These are phyloP conservation scores for Aspiorhynchus laticeps DNA, from an alignment of 2,113 vertebrate species.

Conservation along the genomic window DNA sequence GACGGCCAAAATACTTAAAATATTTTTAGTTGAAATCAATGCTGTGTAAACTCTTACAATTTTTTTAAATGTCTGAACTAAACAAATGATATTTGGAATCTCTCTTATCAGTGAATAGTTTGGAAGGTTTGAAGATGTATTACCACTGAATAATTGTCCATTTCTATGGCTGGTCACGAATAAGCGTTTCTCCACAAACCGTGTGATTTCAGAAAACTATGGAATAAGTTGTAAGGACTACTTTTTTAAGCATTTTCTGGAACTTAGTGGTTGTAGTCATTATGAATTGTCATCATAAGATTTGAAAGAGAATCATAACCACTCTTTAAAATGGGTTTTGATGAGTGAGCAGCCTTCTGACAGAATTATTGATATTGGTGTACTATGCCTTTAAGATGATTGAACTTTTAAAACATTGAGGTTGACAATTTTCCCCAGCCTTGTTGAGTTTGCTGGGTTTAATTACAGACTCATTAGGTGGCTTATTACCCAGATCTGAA, in stretches of 20 bases:
- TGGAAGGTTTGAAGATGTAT: too few relatives aligned
- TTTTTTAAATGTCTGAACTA: too few relatives aligned
- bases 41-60: too few relatives aligned
- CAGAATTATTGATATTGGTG: background rate
- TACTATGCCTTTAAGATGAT: conserved; percentile 11
- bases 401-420: conserved; percentile 12
- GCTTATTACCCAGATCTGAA: conserved; percentile 48
- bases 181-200: too few relatives aligned
- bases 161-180: too few relatives aligned
- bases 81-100: too few relatives aligned
- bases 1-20: too few relatives aligned
- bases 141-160: too few relatives aligned
- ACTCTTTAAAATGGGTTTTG: background rate
- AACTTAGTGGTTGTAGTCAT: background rate
- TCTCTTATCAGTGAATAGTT: too few relatives aligned
- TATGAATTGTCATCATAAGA: background rate
- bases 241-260: background rate
- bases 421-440: conserved; percentile 40
- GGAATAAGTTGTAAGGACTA: too few relatives aligned
- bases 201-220: too few relatives aligned
- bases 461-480: conserved; percentile 43
- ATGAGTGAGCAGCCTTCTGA: background rate
- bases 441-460: conserved; percentile 36
- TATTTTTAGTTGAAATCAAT: too few relatives aligned
- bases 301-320: background rate